Evolutionary conservation across 2,797 vertebrate genomes (phyloP).

Genomic region (Sebastes minor): DNA sequence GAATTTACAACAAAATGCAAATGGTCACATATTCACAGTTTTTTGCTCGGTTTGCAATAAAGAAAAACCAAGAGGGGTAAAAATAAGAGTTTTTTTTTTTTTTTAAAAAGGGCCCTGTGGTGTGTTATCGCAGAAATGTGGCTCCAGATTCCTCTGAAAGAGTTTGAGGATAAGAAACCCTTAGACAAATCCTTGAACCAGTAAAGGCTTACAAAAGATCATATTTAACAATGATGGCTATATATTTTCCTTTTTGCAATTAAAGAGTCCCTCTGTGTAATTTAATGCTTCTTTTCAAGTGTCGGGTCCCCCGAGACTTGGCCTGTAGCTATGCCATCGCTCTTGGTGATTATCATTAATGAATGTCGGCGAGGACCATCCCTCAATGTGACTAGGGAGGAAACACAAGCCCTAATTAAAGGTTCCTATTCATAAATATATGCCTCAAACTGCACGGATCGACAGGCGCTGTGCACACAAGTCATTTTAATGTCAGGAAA

Average conservation of each 20-base stretch:
- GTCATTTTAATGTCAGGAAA: conserved; percentile 80
- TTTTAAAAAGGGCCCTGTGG: not conserved
- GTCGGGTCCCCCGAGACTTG: conserved; percentile 79
- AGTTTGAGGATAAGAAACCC: conserved; percentile 60
- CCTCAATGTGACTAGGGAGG: conserved; percentile 83
- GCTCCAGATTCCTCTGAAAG: conserved; percentile 44
- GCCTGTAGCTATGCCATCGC: conserved; percentile 81
- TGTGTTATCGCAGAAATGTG: conserved; percentile 26
- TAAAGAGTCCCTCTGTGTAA: conserved; percentile 83
- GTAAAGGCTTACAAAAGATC: conserved; percentile 79
- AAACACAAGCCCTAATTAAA: conserved; percentile 84
- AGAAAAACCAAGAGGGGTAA: not conserved
- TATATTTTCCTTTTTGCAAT: conserved; percentile 81
- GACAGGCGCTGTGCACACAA: conserved; percentile 69
- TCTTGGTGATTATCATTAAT: conserved; percentile 85
- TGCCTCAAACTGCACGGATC: conserved; percentile 73
- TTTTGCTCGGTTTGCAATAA: conserved; percentile 8
- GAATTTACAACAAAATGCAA: conserved; percentile 9
- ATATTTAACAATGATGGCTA: conserved; percentile 81
- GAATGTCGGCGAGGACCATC: conserved; percentile 82
- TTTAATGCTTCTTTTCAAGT: conserved; percentile 84
- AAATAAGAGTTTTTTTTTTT: not conserved
- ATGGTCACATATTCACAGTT: not conserved
- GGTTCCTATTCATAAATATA: conserved; percentile 85
- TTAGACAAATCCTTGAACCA: conserved; percentile 75